Evolutionary conservation across 2,113 vertebrate species (phyloP).

Genomic region (Cyrtonyx montezumae): DNA sequence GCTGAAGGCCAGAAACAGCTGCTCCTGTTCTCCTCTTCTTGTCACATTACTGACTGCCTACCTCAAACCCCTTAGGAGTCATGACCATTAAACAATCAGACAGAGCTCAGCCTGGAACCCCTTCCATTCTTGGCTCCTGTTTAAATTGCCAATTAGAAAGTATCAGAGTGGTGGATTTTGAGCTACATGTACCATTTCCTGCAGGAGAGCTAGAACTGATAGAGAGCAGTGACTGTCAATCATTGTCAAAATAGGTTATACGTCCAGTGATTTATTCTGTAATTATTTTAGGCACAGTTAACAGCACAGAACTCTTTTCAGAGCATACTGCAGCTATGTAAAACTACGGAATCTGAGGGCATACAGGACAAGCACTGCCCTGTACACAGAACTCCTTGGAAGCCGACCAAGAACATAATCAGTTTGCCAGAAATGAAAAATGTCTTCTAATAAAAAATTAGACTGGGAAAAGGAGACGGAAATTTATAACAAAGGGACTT

Average conservation of each 20-base stretch:
- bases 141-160: slow-evolving; percentile 46
- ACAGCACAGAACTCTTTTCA: background rate
- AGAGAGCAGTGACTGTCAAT: background rate
- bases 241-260: background rate
- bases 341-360: background rate
- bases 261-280: slow-evolving; percentile 8
- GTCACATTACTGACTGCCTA: background rate
- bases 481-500: slow-evolving; percentile 8
- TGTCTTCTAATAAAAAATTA: background rate
- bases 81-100: background rate
- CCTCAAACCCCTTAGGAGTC: background rate
- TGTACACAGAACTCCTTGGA: background rate
- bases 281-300: slow-evolving; percentile 24
- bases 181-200: background rate
- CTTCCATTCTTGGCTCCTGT: background rate
- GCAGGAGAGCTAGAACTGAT: slow-evolving; percentile 1
- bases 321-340: background rate
- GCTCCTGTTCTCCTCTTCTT: background rate
- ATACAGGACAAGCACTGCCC: background rate
- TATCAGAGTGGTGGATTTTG: background rate
- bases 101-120: background rate
- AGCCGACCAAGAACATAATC: background rate
- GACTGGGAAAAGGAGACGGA: background rate
- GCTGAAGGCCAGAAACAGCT: background rate
- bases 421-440: background rate